Conservation (phyloP, 2,113 vertebrate genomes). For the Poeciliopsis prolifica region DNA sequence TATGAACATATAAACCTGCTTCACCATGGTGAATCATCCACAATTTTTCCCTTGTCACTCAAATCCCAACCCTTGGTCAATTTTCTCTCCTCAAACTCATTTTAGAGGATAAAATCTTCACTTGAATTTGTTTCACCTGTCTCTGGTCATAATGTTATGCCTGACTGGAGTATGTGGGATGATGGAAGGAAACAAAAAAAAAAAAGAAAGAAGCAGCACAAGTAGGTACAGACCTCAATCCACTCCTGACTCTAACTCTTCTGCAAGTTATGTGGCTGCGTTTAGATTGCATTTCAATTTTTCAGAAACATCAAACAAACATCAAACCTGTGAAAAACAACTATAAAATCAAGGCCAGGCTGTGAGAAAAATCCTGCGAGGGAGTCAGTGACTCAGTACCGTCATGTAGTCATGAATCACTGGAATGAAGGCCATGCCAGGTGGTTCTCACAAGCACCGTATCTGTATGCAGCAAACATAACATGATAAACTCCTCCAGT, state of each 20-base stretch:
- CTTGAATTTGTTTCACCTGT: background rate
- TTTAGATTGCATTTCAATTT: background rate
- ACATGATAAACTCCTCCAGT: slow-evolving; percentile 17
- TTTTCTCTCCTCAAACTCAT: background rate
- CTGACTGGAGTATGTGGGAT: background rate
- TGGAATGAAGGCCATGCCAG: slow-evolving; percentile 40
- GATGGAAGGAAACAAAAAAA: background rate
- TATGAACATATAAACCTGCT: background rate
- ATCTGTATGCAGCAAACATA: slow-evolving; percentile 53
- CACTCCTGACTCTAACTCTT: background rate
- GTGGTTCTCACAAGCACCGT: slow-evolving; percentile 31
- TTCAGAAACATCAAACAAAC: slow-evolving; percentile 13
- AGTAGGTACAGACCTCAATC: background rate
- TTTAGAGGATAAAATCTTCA: background rate
- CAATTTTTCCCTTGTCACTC: background rate
- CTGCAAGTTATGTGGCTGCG: background rate
- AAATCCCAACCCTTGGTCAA: background rate
- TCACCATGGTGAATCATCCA: background rate
- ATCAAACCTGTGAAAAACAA: background rate
- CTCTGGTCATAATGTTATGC: background rate
- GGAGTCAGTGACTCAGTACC: slow-evolving; percentile 65
- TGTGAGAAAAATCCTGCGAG: slow-evolving; percentile 44
- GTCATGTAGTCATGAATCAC: slow-evolving; percentile 67
- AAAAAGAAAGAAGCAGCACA: too few species aligned
- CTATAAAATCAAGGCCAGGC: slow-evolving; percentile 23